These are phyloP conservation scores for Microplitis mediator DNA, from an alignment of 1,140 invertebrate species.

Conservation along the genomic window DNA sequence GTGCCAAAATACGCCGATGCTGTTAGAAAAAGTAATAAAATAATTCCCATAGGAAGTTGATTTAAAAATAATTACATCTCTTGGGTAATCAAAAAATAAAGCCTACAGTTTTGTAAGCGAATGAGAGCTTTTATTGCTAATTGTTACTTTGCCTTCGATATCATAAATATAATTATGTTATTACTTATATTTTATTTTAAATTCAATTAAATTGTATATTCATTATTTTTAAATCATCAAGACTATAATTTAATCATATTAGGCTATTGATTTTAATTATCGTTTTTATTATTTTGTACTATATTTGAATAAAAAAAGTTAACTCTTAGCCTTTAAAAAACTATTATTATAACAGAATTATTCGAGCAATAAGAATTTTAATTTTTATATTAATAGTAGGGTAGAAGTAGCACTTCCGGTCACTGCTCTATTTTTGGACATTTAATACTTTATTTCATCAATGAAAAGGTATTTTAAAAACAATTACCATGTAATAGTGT, in stretches of 20 bases:
- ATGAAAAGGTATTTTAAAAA: no score
- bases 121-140: no score
- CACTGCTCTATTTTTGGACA: background rate
- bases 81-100: background rate
- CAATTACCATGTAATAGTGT: no score
- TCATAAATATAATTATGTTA: background rate
- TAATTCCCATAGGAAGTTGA: background rate
- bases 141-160: no score
- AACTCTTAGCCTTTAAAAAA: background rate
- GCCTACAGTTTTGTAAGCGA: background rate
- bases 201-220: background rate
- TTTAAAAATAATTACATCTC: background rate
- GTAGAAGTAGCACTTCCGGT: background rate
- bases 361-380: background rate
- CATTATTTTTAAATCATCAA: background rate
- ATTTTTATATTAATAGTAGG: background rate
- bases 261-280: background rate
- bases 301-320: background rate
- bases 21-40: constrained; percentile 8
- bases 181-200: background rate
- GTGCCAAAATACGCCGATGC: constrained; percentile 40
- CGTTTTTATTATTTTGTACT: background rate
- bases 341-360: background rate
- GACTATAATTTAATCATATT: background rate
- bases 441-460: no score